These are phyloP conservation scores for Psittacula derbiana DNA, from an alignment of 2,797 vertebrate genomes.

Conservation along the genomic window DNA sequence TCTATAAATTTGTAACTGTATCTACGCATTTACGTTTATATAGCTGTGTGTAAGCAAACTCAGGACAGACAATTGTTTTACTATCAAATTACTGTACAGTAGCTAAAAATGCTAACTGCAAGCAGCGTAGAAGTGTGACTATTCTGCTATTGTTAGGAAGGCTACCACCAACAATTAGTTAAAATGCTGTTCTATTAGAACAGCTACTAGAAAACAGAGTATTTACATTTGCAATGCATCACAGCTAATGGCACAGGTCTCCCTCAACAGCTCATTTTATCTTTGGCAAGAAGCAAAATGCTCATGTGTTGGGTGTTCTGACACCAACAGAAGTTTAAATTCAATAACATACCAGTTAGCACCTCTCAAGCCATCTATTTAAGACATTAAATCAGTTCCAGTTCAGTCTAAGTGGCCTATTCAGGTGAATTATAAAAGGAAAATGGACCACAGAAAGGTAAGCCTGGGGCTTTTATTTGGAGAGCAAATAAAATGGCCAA, in stretches of 20 bases:
- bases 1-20: background rate
- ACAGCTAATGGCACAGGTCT: background rate
- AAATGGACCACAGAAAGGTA: background rate
- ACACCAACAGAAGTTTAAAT: background rate
- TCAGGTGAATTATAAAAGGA: background rate
- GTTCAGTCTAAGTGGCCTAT: background rate
- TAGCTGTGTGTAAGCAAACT: background rate
- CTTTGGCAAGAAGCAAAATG: background rate
- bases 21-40: background rate
- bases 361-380: background rate
- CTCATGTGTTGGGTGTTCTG: background rate
- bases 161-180: background rate
- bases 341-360: background rate
- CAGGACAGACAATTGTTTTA: background rate
- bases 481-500: background rate
- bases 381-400: background rate
- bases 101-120: background rate
- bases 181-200: background rate
- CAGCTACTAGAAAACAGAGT: background rate
- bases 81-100: background rate
- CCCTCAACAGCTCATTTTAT: background rate
- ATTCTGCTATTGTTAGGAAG: background rate
- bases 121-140: background rate
- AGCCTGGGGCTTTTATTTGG: background rate
- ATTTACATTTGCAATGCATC: background rate